phyloP scores from a whole-genome alignment of 2,797 vertebrate genomes.

The Smutsia gigantea region DNA sequence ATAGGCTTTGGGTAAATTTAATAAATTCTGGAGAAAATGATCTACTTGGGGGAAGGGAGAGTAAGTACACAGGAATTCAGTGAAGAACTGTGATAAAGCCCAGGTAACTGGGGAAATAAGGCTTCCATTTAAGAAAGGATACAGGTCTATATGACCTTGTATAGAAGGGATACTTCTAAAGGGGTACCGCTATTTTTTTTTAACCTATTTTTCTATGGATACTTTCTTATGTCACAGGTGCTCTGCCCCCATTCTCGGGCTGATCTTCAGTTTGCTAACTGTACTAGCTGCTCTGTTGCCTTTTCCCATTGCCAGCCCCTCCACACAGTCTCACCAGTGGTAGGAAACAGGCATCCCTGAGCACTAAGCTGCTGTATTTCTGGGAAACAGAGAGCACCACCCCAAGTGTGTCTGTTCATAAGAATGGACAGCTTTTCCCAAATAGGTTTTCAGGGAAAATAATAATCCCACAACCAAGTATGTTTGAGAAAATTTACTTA shows the following conservation, averaged over 20 bases:
- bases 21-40: conserved; percentile 12
- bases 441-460: not conserved
- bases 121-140: conserved; percentile 7
- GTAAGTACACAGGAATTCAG: not conserved
- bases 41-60: not conserved
- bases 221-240: not conserved
- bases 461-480: not conserved
- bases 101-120: not conserved
- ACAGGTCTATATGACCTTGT: not conserved
- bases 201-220: not conserved
- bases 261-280: not conserved
- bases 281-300: not conserved
- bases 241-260: not conserved
- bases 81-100: not conserved
- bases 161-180: not conserved
- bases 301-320: not conserved
- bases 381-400: not conserved
- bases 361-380: not conserved
- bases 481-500: conserved; percentile 42
- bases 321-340: not conserved
- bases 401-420: not conserved
- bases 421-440: conserved; percentile 32
- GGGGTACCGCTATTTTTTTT: not conserved
- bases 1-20: not conserved
- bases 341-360: not conserved